Percentiles rank a stretch among this genome's conserved stretches.
These are phyloP conservation scores for Brachionus asplanchnoidis DNA, from an alignment of 1,140 invertebrate genomes.

Conservation along the genomic window DNA sequence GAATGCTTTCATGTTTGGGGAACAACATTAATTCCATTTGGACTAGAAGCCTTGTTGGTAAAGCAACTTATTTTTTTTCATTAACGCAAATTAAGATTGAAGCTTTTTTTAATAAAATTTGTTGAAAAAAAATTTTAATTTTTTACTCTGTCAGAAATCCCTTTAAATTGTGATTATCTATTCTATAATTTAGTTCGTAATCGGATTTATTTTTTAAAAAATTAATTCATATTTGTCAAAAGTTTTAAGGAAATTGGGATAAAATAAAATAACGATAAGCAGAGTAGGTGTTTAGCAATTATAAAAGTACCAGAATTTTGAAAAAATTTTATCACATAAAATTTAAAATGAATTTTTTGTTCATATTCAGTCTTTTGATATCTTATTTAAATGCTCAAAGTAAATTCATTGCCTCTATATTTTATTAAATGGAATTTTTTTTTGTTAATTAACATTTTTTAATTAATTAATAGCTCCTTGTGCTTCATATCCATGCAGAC, in stretches of 20 bases:
- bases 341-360: neutral
- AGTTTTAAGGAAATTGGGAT: neutral
- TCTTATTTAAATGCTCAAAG: neutral
- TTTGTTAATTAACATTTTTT: neutral
- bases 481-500: neutral
- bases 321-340: neutral
- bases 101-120: constrained; percentile 6
- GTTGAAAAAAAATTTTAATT: neutral
- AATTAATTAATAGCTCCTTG: neutral
- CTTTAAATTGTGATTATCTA: neutral
- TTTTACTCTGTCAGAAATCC: neutral
- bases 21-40: constrained; percentile 25
- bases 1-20: constrained; percentile 39
- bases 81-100: neutral
- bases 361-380: neutral
- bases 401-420: neutral
- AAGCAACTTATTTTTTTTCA: neutral
- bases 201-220: neutral
- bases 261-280: neutral
- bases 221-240: neutral
- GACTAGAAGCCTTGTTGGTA: constrained; percentile 34
- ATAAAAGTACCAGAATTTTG: neutral
- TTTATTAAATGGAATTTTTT: neutral
- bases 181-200: neutral
- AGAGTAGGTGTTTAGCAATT: neutral